phyloP scores from a whole-genome alignment of 2,888 invertebrate species.

The Cyrtodaria siliqua region DNA sequence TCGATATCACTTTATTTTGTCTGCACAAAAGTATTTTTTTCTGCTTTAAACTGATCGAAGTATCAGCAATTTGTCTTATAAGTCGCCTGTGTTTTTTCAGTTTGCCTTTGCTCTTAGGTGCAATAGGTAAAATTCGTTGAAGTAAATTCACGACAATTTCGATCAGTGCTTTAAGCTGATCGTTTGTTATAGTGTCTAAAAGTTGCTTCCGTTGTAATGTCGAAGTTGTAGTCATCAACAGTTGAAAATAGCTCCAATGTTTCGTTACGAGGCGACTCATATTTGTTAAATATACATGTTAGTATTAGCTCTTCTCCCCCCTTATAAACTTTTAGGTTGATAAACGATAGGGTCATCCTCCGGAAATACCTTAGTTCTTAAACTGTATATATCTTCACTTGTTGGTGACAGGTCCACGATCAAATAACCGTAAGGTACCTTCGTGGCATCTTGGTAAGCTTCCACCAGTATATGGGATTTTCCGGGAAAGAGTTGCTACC shows the following conservation, averaged over 20 bases:
- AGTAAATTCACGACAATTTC: background rate
- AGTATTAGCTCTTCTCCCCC: too few species aligned
- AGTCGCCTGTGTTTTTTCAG: background rate
- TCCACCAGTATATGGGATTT: slow-evolving; percentile 14
- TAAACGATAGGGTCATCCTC: slow-evolving; percentile 11
- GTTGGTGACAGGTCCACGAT: slow-evolving; percentile 32
- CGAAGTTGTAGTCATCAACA: slow-evolving; percentile 12
- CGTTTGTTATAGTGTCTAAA: slow-evolving; percentile 11
- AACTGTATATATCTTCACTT: slow-evolving; percentile 17
- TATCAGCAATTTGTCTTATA: background rate
- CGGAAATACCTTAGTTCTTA: slow-evolving; percentile 41
- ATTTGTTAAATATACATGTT: too few species aligned
- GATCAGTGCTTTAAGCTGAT: background rate
- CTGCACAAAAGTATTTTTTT: background rate
- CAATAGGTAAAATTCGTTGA: background rate
- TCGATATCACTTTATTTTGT: background rate
- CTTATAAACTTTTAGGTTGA: slow-evolving; percentile 17
- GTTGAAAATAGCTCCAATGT: slow-evolving; percentile 10
- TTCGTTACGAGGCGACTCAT: slow-evolving; percentile 17
- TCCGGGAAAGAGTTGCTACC: slow-evolving; percentile 29
- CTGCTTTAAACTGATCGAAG: background rate
- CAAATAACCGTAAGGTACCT: slow-evolving; percentile 19
- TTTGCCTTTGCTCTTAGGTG: too few species aligned
- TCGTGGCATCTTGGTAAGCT: slow-evolving; percentile 41
- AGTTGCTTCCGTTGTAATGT: slow-evolving; percentile 5